These are phyloP conservation scores for Mya arenaria DNA, from an alignment of 1,140 invertebrate genomes.

Conservation along the genomic window DNA sequence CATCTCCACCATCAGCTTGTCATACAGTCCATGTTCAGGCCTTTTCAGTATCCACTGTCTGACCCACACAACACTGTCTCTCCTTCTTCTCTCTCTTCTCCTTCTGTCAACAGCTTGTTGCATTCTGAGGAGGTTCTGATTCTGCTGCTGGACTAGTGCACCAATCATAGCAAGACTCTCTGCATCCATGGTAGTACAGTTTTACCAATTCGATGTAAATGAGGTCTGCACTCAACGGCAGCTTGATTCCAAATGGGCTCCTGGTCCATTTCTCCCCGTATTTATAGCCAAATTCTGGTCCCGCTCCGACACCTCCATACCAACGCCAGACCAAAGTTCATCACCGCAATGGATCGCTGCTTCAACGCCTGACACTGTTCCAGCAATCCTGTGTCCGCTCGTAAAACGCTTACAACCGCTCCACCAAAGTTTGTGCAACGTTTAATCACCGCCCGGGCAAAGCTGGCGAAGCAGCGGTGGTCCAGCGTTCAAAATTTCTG, in stretches of 20 bases:
- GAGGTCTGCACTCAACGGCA: constrained; percentile 37
- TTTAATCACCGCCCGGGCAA: background rate
- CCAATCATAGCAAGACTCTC: background rate
- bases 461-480: too few relatives aligned
- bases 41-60: constrained; percentile 20
- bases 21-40: constrained; percentile 33
- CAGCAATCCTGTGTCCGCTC: background rate
- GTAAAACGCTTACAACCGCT: background rate
- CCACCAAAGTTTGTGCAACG: background rate
- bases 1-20: constrained; percentile 33
- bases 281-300: too few relatives aligned
- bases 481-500: too few relatives aligned
- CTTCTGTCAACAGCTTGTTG: constrained; percentile 25
- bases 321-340: too few relatives aligned
- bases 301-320: too few relatives aligned
- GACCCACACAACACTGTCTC: too few relatives aligned
- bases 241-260: constrained; percentile 27
- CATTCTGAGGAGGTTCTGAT: constrained; percentile 30
- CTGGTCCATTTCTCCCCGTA: too few relatives aligned
- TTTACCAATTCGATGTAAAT: background rate
- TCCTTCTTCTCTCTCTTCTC: constrained; percentile 20
- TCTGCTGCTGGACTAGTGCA: constrained; percentile 11
- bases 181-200: too few relatives aligned
- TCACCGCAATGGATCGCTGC: background rate
- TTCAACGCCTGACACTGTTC: background rate